These are phyloP conservation scores for Podarcis siculus DNA, from an alignment of 2,797 vertebrate genomes.

Conservation along the genomic window DNA sequence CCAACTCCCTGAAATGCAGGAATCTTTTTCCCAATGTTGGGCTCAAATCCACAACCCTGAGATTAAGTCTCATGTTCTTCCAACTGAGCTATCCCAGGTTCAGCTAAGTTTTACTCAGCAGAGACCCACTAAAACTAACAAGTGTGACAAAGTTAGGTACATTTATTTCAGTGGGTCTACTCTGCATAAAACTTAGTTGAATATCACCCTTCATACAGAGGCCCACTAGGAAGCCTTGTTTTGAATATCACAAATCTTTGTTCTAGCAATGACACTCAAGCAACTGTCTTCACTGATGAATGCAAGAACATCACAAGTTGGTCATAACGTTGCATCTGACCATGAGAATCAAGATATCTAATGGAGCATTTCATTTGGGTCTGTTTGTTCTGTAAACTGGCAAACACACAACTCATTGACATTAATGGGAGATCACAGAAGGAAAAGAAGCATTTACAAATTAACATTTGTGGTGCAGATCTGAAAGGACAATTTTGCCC, in stretches of 20 bases:
- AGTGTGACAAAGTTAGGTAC: too few species aligned
- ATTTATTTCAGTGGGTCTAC: too few species aligned
- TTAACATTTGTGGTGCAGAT: constrained; percentile 28
- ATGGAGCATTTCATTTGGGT: background rate
- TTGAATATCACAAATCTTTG: background rate
- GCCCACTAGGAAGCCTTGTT: background rate
- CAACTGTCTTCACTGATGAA: background rate
- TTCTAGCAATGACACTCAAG: background rate
- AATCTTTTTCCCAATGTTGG: too few species aligned
- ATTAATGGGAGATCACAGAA: background rate
- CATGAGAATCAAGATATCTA: background rate
- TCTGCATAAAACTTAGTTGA: too few species aligned
- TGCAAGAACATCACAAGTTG: background rate
- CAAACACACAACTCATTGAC: background rate
- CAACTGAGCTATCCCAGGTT: too few species aligned
- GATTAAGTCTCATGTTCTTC: too few species aligned
- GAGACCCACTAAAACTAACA: too few species aligned
- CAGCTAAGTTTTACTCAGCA: too few species aligned
- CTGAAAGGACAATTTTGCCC: constrained; percentile 35
- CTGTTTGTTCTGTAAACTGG: background rate
- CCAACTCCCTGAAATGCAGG: too few species aligned
- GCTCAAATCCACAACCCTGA: too few species aligned
- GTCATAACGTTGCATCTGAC: background rate
- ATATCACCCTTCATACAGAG: background rate
- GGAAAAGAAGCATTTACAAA: constrained; percentile 13